Evolutionary conservation across 2,797 vertebrate species (phyloP).

Genomic region (Aldrovandia affinis): DNA sequence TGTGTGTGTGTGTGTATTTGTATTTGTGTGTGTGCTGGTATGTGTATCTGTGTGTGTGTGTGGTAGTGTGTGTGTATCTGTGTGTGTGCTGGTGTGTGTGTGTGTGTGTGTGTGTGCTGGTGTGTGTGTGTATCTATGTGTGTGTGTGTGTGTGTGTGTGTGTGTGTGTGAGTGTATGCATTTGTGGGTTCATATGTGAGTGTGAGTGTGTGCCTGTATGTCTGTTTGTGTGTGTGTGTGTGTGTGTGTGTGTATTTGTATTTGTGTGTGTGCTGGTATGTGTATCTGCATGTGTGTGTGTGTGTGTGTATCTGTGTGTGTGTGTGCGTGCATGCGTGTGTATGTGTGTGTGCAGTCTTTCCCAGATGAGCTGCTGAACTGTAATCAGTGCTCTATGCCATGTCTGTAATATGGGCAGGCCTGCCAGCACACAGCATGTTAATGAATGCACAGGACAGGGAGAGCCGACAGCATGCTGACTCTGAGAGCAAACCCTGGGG

Average conservation of each 20-base stretch:
- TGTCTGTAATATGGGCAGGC: no score
- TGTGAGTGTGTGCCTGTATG: not conserved
- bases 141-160: not conserved
- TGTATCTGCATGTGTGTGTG: not conserved
- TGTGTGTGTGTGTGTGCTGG: conserved; percentile 35
- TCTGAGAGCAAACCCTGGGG: not conserved
- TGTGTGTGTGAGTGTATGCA: no score
- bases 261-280: conserved; percentile 36
- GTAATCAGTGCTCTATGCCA: no score
- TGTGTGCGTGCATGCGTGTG: not conserved
- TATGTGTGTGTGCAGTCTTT: not conserved
- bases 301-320: not conserved
- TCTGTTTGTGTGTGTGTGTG: not conserved
- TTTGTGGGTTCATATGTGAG: not conserved
- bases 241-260: not conserved
- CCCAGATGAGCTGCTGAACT: no score
- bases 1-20: conserved; percentile 36
- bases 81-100: not conserved
- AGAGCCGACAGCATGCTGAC: no score
- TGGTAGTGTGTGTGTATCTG: not conserved
- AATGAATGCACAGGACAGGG: no score
- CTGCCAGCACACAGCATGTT: no score
- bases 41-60: no score
- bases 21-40: not conserved
- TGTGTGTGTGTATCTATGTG: not conserved